These are phyloP conservation scores for Phataginus tetradactyla DNA, from an alignment of 2,797 vertebrate genomes.

Conservation along the genomic window DNA sequence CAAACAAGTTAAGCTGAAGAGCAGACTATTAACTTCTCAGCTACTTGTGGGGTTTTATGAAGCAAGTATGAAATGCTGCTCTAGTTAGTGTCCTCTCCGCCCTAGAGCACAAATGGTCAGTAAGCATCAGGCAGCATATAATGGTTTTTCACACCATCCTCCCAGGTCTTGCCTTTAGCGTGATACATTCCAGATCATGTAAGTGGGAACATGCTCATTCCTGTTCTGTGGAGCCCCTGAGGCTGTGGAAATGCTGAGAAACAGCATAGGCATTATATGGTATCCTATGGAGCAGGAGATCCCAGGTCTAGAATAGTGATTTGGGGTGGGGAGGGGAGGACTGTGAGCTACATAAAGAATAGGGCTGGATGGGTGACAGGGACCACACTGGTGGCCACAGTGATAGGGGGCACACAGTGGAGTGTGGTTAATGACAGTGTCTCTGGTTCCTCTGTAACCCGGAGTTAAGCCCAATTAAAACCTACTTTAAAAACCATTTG, in stretches of 20 bases:
- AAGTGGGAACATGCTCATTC: neutral
- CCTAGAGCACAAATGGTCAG: neutral
- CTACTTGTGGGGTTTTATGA: neutral
- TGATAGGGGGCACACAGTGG: rapidly evolving
- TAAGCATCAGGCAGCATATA: rapidly evolving
- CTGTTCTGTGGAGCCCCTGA: neutral
- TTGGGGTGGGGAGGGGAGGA: neutral
- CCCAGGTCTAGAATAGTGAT: neutral
- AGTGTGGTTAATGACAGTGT: rapidly evolving
- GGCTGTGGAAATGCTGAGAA: neutral
- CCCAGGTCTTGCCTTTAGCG: neutral
- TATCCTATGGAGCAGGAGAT: neutral
- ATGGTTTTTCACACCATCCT: neutral
- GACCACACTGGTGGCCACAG: neutral
- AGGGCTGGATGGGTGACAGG: neutral
- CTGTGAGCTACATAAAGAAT: neutral
- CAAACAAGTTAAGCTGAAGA: neutral
- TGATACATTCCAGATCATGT: rapidly evolving
- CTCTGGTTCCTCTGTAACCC: neutral
- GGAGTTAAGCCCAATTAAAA: neutral
- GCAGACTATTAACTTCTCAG: neutral
- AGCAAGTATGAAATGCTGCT: neutral
- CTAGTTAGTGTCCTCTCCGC: neutral
- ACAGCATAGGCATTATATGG: rapidly evolving
- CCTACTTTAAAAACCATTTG: neutral